Base-by-base conservation (phyloP, 2,113 vertebrate genomes). In the Protobothrops mucrosquamatus region DNA sequence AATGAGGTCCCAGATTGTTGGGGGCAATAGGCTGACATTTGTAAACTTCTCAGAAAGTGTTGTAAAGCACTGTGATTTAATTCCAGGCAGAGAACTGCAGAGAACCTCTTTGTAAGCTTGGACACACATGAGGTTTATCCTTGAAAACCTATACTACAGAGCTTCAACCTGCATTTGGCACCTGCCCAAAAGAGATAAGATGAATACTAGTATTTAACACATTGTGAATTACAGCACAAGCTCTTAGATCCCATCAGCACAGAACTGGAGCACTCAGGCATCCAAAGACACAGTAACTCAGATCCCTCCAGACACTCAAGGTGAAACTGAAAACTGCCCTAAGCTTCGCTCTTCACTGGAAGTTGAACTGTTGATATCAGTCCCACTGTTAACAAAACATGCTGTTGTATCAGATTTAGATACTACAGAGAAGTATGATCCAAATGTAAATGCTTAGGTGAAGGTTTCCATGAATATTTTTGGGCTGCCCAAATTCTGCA, bases 81-180 rank as follows among this genome's bases (percentile, higher is more conserved):
- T 89, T 34, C 69, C 74, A 89, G 69, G 55, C 92, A 61, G 26
- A 89, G 11, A 51, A 89, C 54, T 85, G 88, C 88, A 93, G 69
- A 89, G 43, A 93, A 57, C 26, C 61, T 59, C 29, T 56, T 56
- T 92, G 88, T 85, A 90, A 52, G n/a, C 81, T 87, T 6, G 22
- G 56, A 51, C 92, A 93, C 52, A 89, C 81, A 81, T 34, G 14
- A 87, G 92, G 74, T 61, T 87, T 90, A 90, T 93, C 88, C 88
- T 93, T 90, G 88, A 90, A 90, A 93, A 93, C 92, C 56, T 90
- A 46, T 64, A 90, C 92, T 2, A n/a, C 92, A 90, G 74, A 90
- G 55, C 48, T 86, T 61, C 88, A 90, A 54, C 86, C 92, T 93
- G 88, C 74, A 90, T 61, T 86, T 90, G 74, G 88, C 88, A 90